Percentiles rank a stretch among this genome's conserved stretches.
phyloP scores from a whole-genome alignment of 2,797 vertebrate genomes.

The Chelonia mydas region DNA sequence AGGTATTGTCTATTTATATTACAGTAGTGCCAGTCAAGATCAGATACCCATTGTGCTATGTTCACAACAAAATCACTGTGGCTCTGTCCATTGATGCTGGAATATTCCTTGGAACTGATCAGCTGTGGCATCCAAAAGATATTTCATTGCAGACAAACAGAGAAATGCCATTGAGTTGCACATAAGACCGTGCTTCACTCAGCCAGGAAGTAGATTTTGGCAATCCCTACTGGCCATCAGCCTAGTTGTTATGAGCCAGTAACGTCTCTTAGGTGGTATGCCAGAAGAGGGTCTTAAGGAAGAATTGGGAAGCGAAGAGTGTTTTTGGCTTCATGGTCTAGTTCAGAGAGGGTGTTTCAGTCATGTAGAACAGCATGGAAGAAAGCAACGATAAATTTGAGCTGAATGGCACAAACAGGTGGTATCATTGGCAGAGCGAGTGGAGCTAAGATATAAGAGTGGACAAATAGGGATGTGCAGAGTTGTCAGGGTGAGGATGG shows the following conservation, averaged over 20 bases:
- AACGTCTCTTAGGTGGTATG: not conserved
- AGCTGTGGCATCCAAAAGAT: not conserved
- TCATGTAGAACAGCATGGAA: not conserved
- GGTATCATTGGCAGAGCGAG: not conserved
- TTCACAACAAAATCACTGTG: not conserved
- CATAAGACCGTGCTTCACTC: not conserved
- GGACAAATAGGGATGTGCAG: not conserved
- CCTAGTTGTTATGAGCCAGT: not conserved
- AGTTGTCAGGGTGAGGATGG: not conserved
- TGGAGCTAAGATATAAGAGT: not conserved
- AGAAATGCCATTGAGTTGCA: not conserved
- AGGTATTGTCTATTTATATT: conserved; percentile 6
- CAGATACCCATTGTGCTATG: not conserved
- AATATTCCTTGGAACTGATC: not conserved
- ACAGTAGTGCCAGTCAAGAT: not conserved
- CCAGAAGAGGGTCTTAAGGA: not conserved
- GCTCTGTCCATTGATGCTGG: not conserved
- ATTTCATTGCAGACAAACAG: not conserved
- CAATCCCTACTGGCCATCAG: not conserved
- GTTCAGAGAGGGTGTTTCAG: not conserved
- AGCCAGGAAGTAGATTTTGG: not conserved
- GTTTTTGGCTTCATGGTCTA: not conserved
- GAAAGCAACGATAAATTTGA: not conserved
- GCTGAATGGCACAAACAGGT: not conserved
- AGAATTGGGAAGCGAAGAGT: not conserved